These are phyloP conservation scores for Emydura subglobosa DNA, from an alignment of 2,113 vertebrate species.

Conservation along the genomic window DNA sequence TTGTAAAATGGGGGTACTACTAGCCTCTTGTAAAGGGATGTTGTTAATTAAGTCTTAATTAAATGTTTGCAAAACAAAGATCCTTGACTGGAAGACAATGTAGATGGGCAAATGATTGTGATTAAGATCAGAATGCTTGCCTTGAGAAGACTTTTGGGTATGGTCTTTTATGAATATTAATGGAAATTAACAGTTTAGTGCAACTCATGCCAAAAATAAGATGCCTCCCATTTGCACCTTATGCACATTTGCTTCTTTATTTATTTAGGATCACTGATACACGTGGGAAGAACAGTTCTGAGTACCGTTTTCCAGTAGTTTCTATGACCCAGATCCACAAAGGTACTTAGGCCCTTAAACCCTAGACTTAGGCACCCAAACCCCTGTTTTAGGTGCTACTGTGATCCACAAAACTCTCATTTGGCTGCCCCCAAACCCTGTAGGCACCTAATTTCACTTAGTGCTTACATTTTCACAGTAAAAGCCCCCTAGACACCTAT, in stretches of 20 bases:
- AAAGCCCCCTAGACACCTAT: background rate
- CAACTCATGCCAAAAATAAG: constrained; percentile 57
- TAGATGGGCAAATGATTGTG: constrained; percentile 49
- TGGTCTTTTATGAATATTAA: constrained; percentile 59
- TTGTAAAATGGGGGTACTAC: background rate
- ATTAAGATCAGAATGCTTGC: constrained; percentile 46
- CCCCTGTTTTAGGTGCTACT: too few species aligned
- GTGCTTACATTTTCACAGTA: background rate
- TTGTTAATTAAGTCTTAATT: constrained; percentile 64
- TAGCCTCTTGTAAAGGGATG: constrained; percentile 36
- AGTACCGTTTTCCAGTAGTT: background rate
- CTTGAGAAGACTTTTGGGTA: constrained; percentile 52
- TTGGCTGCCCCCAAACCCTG: background rate
- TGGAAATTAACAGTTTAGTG: constrained; percentile 60
- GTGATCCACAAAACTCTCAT: background rate
- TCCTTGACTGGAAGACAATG: constrained; percentile 31
- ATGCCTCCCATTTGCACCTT: constrained; percentile 54
- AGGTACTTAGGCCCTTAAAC: background rate
- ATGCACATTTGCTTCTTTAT: constrained; percentile 25
- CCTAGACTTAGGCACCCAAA: too few species aligned
- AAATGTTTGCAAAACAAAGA: constrained; percentile 68
- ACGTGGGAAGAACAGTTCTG: background rate
- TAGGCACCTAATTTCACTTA: background rate
- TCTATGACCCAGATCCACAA: background rate
- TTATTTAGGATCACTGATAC: constrained; percentile 25